Conservation (phyloP, 2,113 vertebrate species). For the Zapus hudsonius region DNA sequence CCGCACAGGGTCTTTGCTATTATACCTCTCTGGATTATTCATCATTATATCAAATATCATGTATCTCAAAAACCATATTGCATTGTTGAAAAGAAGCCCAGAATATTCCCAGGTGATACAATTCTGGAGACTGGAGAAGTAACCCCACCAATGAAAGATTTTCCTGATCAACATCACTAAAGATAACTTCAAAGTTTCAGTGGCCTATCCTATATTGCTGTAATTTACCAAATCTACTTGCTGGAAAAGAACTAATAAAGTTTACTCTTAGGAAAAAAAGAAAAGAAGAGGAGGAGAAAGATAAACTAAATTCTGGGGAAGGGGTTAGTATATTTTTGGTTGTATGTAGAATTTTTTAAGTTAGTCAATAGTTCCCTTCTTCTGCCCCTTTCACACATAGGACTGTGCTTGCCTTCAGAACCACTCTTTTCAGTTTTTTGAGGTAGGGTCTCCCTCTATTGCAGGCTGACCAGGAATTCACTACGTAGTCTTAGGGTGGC, state of each 20-base stretch:
- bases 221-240: constrained; percentile 63
- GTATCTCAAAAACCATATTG: too few species aligned
- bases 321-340: background rate
- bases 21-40: too few species aligned
- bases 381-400: background rate
- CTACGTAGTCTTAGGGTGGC: too few species aligned
- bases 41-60: too few species aligned
- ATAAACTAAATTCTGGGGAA: background rate
- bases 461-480: too few species aligned
- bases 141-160: constrained; percentile 87
- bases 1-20: too few species aligned
- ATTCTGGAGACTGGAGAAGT: constrained; percentile 92
- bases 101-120: too few species aligned
- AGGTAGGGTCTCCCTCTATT: too few species aligned
- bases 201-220: constrained; percentile 24
- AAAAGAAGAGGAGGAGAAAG: background rate
- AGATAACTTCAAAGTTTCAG: constrained; percentile 58
- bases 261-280: background rate
- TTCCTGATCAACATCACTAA: constrained; percentile 88
- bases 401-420: background rate
- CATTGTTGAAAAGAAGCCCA: too few species aligned
- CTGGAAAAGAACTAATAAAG: constrained; percentile 78
- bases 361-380: background rate
- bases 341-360: background rate
- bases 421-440: too few species aligned